Evolutionary conservation across 2,113 vertebrate species (phyloP).

Genomic region (Desmodus rotundus): DNA sequence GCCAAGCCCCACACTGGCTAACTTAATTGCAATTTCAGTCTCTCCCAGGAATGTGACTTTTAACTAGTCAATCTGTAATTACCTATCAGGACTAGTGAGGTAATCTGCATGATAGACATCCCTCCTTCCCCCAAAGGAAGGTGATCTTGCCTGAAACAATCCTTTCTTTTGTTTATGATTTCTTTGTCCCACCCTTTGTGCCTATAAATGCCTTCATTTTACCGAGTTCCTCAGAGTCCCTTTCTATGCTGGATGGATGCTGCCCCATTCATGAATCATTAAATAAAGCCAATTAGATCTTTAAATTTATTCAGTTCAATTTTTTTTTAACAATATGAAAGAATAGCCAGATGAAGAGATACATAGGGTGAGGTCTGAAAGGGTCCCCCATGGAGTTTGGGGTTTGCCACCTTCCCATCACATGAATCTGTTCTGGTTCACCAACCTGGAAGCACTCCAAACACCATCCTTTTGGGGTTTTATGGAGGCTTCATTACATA

Average conservation of each 20-base stretch:
- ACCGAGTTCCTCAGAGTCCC: not conserved
- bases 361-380: no score
- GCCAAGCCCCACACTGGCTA: not conserved
- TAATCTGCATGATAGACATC: not conserved
- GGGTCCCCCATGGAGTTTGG: no score
- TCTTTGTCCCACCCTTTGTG: not conserved
- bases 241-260: not conserved
- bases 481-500: no score
- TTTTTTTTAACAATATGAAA: not conserved
- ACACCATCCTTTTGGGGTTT: no score
- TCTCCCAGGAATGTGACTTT: not conserved
- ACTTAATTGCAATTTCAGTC: not conserved
- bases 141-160: not conserved
- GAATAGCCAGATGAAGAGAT: not conserved
- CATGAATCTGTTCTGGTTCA: no score
- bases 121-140: not conserved
- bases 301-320: not conserved
- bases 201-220: not conserved
- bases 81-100: not conserved
- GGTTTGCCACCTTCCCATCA: no score
- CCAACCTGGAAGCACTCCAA: no score
- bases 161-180: not conserved
- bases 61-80: not conserved
- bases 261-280: not conserved
- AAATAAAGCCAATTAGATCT: no score